Evolutionary conservation across 2,797 vertebrate genomes (phyloP), one percentile per base, ranked within the genome.

Genomic region (Anomalospiza imberbis): DNA sequence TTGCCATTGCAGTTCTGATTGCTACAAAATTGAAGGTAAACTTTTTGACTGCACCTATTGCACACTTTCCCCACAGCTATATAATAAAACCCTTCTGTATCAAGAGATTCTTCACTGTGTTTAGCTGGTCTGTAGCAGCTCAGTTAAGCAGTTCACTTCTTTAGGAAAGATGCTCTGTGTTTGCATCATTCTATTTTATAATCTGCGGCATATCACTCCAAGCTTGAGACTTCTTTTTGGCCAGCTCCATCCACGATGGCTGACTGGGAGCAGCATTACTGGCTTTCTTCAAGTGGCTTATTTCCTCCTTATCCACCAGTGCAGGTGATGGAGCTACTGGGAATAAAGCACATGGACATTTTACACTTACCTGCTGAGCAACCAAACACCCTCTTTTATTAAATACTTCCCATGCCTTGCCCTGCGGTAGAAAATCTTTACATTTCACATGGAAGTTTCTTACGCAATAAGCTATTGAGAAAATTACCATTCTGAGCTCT

Each of bases 151-250:
- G 61, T 1, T 83, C 78, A 87, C 74, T 83, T 81, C 53, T 67
- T 89, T 24, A 12, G 53, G n/a, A 71, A 74, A 70, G 77, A 68
- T 60, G 36, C 38, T 80, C 9, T 62, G 86, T 53, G 31, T 62
- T 62, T 21, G 68, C 38, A 79, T 34, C 19, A 0, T 38, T 66
- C 95, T 98, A 98, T 96, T 98, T 98, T 96, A 98, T 98, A 71
- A 98, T 98, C 76, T 95, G 98, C 2, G 98, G 98, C 98, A 99
- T 99, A 94, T 99, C 99, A 54, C 98, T 99, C 99, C 99, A 99
- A 51, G 99, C 99, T 97, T 99, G 98, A 5, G 99, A 99, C 95
- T 99, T 99, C 96, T 99, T 99, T 97, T 99, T 99, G 78, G 99
- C 99, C 85, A 99, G 97, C 91, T 99, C 99, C 99, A 99, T 99